Evolutionary conservation across 2,797 vertebrate species (phyloP).

Genomic region (Sebastiscus tertius): DNA sequence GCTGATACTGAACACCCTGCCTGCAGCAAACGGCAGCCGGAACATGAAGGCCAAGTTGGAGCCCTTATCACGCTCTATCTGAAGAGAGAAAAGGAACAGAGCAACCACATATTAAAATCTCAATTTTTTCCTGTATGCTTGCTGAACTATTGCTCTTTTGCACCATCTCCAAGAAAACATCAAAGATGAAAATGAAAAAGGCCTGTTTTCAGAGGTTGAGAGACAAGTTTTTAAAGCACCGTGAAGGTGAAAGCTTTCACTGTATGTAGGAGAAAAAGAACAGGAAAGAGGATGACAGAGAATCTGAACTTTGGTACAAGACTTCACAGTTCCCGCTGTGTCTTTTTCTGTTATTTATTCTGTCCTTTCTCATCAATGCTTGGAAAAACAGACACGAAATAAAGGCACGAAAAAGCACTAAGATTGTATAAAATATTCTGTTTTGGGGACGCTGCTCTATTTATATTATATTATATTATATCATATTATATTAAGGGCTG

Average conservation of each 20-base stretch:
- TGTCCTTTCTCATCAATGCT: not conserved
- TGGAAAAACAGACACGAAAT: not conserved
- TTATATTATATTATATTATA: not conserved
- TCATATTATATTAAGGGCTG: not conserved
- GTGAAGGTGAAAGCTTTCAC: not conserved
- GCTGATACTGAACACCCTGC: constrained; percentile 96
- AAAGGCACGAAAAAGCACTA: not conserved
- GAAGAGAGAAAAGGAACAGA: constrained; percentile 50
- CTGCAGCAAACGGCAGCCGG: constrained; percentile 95
- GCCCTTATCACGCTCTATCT: constrained; percentile 97
- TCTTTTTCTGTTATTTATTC: not conserved
- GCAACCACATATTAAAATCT: not conserved
- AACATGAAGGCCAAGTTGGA: constrained; percentile 99
- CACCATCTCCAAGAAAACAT: not conserved
- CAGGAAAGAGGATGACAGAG: not conserved
- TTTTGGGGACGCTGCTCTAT: not conserved
- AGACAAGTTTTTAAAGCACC: not conserved
- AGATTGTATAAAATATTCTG: not conserved
- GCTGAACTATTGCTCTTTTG: not conserved
- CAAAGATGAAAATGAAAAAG: not conserved
- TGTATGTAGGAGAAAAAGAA: not conserved
- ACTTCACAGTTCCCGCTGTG: not conserved
- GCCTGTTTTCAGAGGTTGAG: not conserved
- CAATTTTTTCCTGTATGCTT: not conserved
- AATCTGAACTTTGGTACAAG: not conserved